Base-by-base conservation (phyloP, 2,888 invertebrate species). In the Cremastobaeus sp. region DNA sequence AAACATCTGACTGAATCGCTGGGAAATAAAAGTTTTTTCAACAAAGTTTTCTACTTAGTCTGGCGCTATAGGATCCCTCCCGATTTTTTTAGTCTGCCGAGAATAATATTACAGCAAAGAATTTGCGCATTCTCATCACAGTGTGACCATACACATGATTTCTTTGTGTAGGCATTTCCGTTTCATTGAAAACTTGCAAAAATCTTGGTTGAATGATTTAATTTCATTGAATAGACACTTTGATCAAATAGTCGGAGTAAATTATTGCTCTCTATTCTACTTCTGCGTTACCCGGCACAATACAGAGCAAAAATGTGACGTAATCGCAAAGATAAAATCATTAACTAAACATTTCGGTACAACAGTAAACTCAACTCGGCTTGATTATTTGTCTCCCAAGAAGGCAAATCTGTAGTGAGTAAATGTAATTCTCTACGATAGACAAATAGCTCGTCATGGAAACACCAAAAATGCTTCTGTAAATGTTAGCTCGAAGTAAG, bases 361-460 rank as follows among this genome's bases (percentile, higher is more conserved):
- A 55, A 55, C 28, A 30, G 37, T 47, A 30, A 35, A 28, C 39
- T 32, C 43, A 18, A 50, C 59, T 59, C 39, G 35, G 50, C 45
- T 62, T 62, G 60, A 32, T 41, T 70, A 62, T 70, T 70, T 70
- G 55, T 70, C 69, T 54, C 54, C 55, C 47, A 70, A 70, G 60
- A 62, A 54, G 39, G 45, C 12, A 28, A 55, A 70, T 54, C 62
- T 25, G 28, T 41, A 70, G 69, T 62, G 55, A 62, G 54, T 48
- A 62, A 70, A 52, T 30, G 54, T 55, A 32, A 54, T n/a, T 60
- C 28, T 48, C 47, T 55, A 62, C 47, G 47, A 41, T 62, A 43
- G 54, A 69, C 52, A 60, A 60, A 69, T 69, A 69, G 60, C 25
- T 25, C 25, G 25, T 25, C 8, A 25, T 25, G 25, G 25, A 8